phyloP scores from a whole-genome alignment of 2,797 vertebrate genomes.

The Myotis pilosus region DNA sequence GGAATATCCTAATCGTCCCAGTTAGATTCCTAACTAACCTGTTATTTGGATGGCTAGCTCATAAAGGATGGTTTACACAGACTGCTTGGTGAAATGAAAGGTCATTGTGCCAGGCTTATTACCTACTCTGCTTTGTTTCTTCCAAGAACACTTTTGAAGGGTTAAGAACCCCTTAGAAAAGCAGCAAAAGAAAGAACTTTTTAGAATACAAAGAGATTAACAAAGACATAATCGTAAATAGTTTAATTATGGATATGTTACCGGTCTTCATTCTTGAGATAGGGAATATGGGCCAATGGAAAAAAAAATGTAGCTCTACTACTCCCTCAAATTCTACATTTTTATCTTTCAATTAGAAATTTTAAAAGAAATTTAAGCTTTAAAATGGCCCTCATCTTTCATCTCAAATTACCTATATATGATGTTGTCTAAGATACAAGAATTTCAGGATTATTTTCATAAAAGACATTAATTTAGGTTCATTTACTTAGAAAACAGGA shows the following conservation, averaged over 20 bases:
- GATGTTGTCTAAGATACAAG: neutral
- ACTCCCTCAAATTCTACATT: neutral
- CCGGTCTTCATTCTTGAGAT: neutral
- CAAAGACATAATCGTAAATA: neutral
- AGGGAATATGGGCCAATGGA: neutral
- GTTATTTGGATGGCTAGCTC: neutral
- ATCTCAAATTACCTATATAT: neutral
- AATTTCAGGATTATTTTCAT: slow-evolving; percentile 1
- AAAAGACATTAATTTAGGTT: neutral
- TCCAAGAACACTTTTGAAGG: neutral
- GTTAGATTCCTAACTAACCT: neutral
- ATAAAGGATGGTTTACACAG: neutral
- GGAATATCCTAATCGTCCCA: neutral
- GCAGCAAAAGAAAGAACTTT: neutral
- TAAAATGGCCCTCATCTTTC: slow-evolving; percentile 9
- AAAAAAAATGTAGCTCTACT: neutral
- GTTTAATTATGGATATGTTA: neutral
- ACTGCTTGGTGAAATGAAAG: neutral
- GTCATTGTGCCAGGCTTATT: neutral
- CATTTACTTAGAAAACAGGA: neutral
- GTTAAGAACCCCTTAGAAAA: neutral
- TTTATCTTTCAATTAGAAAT: neutral
- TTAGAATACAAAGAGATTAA: neutral
- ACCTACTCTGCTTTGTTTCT: neutral
- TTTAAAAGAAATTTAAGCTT: slow-evolving; percentile 35